Evolutionary conservation across 2,113 vertebrate genomes (phyloP).

Genomic region (Trematomus loennbergii): DNA sequence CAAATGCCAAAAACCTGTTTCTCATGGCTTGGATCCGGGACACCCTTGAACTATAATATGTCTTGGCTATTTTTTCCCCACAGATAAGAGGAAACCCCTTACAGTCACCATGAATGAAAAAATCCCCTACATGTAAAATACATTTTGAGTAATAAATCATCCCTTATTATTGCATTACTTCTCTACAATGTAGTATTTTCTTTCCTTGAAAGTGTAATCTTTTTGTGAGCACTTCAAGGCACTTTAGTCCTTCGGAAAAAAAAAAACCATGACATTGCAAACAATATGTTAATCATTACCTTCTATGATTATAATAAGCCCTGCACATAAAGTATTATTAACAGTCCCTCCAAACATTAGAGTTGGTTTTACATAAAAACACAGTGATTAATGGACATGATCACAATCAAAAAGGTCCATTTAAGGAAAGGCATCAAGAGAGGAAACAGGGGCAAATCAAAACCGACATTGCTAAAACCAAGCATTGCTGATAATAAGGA

Average conservation of each 20-base stretch:
- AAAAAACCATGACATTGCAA: neutral
- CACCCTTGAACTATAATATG: constrained; percentile 36
- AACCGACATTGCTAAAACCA: neutral
- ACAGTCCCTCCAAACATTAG: neutral
- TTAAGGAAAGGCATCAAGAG: no score
- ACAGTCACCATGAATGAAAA: constrained; percentile 9
- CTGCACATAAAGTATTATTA: constrained; percentile 11
- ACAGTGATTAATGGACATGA: neutral
- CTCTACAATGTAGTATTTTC: constrained; percentile 12
- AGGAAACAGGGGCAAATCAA: neutral
- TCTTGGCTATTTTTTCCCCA: constrained; percentile 5
- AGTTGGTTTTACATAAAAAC: constrained; percentile 3
- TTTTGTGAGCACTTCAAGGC: neutral
- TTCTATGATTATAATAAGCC: constrained; percentile 23
- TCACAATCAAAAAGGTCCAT: neutral
- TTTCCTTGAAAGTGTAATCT: constrained; percentile 26
- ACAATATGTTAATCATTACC: constrained; percentile 17
- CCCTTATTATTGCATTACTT: constrained; percentile 21
- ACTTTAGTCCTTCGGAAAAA: neutral
- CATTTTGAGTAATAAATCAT: constrained; percentile 20
- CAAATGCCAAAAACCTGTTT: constrained; percentile 73
- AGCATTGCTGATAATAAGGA: neutral
- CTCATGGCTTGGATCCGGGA: constrained; percentile 54
- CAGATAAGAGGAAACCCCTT: constrained; percentile 7
- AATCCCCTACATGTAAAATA: neutral